These are phyloP conservation scores for Bursaphelenchus okinawaensis DNA, from an alignment of 2,888 invertebrate species.

Conservation along the genomic window DNA sequence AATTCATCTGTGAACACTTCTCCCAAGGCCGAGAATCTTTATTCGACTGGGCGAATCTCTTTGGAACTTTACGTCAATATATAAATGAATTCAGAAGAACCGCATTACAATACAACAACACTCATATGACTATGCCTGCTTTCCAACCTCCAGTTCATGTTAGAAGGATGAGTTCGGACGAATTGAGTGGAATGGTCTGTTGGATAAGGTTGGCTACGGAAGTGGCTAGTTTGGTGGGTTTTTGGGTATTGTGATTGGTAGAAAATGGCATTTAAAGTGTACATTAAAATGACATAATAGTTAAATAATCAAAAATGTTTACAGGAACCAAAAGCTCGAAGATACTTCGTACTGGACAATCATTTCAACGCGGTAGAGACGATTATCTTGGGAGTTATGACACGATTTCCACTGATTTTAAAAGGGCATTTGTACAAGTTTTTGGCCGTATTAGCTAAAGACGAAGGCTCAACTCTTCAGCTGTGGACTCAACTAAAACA, in stretches of 20 bases:
- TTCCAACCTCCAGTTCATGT: not conserved
- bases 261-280: too few relatives aligned
- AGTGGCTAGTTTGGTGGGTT: constrained; percentile 13
- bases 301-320: not conserved
- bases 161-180: not conserved
- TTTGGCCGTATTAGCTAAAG: constrained; percentile 38
- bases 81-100: constrained; percentile 24
- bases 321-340: constrained; percentile 27
- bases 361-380: constrained; percentile 27
- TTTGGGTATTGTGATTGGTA: not conserved
- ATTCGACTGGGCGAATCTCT: constrained; percentile 27
- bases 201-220: constrained; percentile 26
- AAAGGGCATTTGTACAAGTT: constrained; percentile 37
- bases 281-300: too few relatives aligned
- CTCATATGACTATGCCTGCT: not conserved
- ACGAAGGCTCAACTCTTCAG: constrained; percentile 28
- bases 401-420: constrained; percentile 23
- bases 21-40: not conserved
- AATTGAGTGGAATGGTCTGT: not conserved
- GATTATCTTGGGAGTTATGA: constrained; percentile 18
- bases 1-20: constrained; percentile 13
- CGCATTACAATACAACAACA: not conserved
- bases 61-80: constrained; percentile 26
- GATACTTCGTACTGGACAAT: constrained; percentile 20
- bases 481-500: constrained; percentile 40